Evolutionary conservation across 2,888 invertebrate species (phyloP).

Genomic region (Torymus auratus): DNA sequence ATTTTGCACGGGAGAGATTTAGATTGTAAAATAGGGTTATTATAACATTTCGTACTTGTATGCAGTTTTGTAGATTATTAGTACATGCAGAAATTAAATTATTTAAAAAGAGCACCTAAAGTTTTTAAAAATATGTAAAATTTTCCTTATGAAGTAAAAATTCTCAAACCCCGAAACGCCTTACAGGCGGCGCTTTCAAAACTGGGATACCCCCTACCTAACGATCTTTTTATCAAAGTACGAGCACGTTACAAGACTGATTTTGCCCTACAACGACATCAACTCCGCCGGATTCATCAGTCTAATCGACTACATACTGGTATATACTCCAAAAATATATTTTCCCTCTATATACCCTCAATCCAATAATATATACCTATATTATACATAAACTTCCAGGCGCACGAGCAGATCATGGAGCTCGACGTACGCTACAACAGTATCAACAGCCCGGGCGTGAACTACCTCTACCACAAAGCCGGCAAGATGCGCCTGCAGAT

Average conservation of each 20-base stretch:
- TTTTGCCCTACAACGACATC: conserved; percentile 80
- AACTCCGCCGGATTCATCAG: conserved; percentile 64
- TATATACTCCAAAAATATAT: conserved; percentile 55
- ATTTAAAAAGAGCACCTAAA: too few relatives aligned
- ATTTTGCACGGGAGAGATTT: conserved; percentile 79
- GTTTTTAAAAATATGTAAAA: background rate
- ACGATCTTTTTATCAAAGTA: conserved; percentile 77
- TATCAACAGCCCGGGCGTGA: conserved; percentile 77
- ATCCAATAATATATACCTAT: background rate
- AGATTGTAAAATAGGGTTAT: conserved; percentile 74
- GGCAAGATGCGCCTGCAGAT: conserved; percentile 77
- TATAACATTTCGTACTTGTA: too few relatives aligned
- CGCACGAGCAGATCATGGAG: conserved; percentile 77
- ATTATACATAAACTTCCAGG: conserved; percentile 67
- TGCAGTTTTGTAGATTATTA: too few relatives aligned
- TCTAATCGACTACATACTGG: conserved; percentile 64
- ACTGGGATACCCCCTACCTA: conserved; percentile 78
- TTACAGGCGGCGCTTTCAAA: conserved; percentile 76
- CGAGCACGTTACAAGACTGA: conserved; percentile 78
- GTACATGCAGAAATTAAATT: too few relatives aligned
- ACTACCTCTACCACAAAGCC: conserved; percentile 63
- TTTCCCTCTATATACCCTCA: background rate
- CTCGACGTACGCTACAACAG: conserved; percentile 81
- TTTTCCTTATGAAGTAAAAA: background rate
- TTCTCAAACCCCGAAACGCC: conserved; percentile 51